A percentile compares a stretch with the other conserved stretches of the same genome.
These are phyloP conservation scores for Excalfactoria chinensis DNA, from an alignment of 2,113 vertebrate species.

Conservation along the genomic window DNA sequence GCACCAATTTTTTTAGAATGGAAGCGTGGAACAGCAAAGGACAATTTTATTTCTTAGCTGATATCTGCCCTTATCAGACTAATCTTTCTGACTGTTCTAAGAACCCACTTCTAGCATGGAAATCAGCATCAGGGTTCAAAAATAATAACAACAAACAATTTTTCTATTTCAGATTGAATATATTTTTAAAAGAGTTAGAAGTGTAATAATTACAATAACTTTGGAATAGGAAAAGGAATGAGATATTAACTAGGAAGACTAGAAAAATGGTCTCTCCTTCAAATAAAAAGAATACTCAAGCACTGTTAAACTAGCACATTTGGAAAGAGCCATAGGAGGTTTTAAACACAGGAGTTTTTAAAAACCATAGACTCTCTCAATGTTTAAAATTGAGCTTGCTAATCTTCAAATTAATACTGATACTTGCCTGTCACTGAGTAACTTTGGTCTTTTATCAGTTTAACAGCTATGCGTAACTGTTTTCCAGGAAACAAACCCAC, in stretches of 20 bases:
- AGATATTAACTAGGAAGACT: not conserved
- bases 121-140: not conserved
- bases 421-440: constrained; percentile 34
- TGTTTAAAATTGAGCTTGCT: constrained; percentile 23
- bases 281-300: not conserved
- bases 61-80: not conserved
- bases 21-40: not conserved
- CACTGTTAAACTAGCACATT: constrained; percentile 3
- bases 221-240: not conserved
- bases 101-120: not conserved
- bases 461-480: constrained; percentile 62
- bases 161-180: constrained; percentile 30
- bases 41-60: not conserved
- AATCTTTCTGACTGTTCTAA: not conserved
- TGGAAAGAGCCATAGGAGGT: not conserved
- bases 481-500: constrained; percentile 61
- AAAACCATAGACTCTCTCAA: not conserved
- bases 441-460: constrained; percentile 51
- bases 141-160: not conserved
- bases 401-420: constrained; percentile 29
- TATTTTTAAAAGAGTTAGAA: not conserved
- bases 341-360: not conserved
- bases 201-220: not conserved
- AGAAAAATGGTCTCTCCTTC: not conserved
- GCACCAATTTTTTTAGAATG: not conserved